A percentile compares a stretch with the other conserved stretches of the same genome.
Evolutionary conservation across 2,888 invertebrate species (phyloP).

Genomic region (Notodonta ziczac): DNA sequence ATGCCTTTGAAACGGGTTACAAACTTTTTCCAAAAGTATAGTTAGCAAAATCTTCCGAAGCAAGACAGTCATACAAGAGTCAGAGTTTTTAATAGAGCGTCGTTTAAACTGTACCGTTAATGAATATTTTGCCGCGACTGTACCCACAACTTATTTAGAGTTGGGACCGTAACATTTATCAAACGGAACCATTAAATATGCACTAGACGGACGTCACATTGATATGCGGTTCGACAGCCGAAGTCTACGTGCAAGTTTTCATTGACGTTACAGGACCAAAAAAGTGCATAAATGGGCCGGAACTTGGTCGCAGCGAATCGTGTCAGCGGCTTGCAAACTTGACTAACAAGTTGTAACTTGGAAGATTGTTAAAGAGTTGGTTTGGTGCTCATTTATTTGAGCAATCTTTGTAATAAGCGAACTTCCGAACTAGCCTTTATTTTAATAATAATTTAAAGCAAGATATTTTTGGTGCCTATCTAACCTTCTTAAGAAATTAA

Average conservation of each 20-base stretch:
- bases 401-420: conserved; percentile 36
- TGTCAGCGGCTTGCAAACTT: conserved; percentile 63
- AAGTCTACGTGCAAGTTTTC: conserved; percentile 55
- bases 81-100: background rate
- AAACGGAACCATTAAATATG: conserved; percentile 40
- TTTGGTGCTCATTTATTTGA: conserved; percentile 55
- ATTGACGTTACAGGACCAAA: conserved; percentile 55
- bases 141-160: conserved; percentile 20
- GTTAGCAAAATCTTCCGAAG: background rate
- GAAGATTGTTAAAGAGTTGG: conserved; percentile 51
- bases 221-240: conserved; percentile 39
- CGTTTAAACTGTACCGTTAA: conserved; percentile 23
- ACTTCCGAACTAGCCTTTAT: background rate
- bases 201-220: conserved; percentile 39
- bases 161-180: conserved; percentile 26
- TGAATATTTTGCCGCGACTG: conserved; percentile 16
- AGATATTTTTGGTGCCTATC: background rate
- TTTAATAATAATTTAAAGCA: background rate
- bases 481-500: background rate
- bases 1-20: conserved; percentile 45
- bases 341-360: conserved; percentile 59
- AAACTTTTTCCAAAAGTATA: conserved; percentile 39
- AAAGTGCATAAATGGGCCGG: conserved; percentile 57
- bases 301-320: conserved; percentile 52
- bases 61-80: background rate